Evolutionary conservation across 2,888 invertebrate genomes (phyloP).

Genomic region (Dyspetes luteomarginatus): DNA sequence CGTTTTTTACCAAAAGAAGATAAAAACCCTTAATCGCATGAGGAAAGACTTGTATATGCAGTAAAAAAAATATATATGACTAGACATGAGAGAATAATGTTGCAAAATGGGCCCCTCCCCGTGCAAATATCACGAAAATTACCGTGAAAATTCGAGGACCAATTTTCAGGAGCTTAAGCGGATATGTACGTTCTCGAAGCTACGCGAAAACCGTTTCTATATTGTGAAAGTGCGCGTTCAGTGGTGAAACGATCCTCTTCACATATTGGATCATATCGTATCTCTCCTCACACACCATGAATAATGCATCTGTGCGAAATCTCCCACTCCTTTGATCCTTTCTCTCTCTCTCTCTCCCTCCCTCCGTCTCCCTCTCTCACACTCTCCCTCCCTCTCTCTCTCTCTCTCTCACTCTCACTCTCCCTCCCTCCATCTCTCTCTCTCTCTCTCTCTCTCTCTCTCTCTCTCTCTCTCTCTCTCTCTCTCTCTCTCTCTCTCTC

Average conservation of each 20-base stretch:
- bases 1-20: neutral
- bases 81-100: neutral
- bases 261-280: constrained; percentile 84
- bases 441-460: too few relatives aligned
- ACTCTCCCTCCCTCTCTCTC: too few relatives aligned
- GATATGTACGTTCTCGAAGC: constrained; percentile 45
- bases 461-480: too few relatives aligned
- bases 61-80: constrained; percentile 3
- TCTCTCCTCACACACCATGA: constrained; percentile 81
- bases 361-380: too few relatives aligned
- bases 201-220: constrained; percentile 32
- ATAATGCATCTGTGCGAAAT: constrained; percentile 81
- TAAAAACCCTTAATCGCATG: neutral
- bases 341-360: too few relatives aligned
- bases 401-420: too few relatives aligned
- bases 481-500: too few relatives aligned
- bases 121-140: constrained; percentile 72
- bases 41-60: too few relatives aligned
- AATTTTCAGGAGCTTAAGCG: constrained; percentile 82
- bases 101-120: neutral
- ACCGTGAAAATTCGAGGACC: constrained; percentile 80
- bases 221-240: constrained; percentile 22
- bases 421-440: too few relatives aligned
- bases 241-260: constrained; percentile 67
- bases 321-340: constrained; percentile 67